phyloP scores from a whole-genome alignment of 2,888 invertebrate genomes.

The Caenorhabditis uteleia region DNA sequence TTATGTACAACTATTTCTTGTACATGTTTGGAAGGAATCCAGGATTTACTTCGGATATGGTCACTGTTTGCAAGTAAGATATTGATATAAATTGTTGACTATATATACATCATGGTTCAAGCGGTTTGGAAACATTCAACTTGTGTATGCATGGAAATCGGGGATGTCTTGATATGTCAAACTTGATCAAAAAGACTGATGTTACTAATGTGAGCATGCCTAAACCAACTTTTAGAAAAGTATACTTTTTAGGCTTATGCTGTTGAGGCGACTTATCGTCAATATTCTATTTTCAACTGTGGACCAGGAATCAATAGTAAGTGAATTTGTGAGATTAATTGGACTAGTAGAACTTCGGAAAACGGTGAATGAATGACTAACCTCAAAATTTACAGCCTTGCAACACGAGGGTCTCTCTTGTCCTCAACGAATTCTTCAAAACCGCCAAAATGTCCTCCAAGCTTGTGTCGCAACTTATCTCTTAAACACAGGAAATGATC shows the following conservation, averaged over 20 bases:
- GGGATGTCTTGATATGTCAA: constrained; percentile 35
- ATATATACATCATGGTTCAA: constrained; percentile 11
- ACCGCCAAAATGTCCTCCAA: constrained; percentile 23
- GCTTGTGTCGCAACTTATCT: constrained; percentile 39
- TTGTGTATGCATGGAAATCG: constrained; percentile 37
- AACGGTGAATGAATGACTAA: background rate
- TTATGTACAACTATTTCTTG: constrained; percentile 49
- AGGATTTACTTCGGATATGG: constrained; percentile 34
- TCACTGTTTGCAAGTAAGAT: constrained; percentile 50
- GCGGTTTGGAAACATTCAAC: constrained; percentile 44
- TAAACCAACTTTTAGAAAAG: background rate
- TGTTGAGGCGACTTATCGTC: constrained; percentile 33
- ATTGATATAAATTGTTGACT: background rate
- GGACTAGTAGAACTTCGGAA: too few species aligned
- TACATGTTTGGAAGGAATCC: constrained; percentile 41
- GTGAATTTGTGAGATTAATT: constrained; percentile 2
- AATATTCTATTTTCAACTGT: constrained; percentile 48
- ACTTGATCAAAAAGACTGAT: constrained; percentile 38
- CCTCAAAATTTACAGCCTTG: constrained; percentile 32
- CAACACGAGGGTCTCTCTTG: constrained; percentile 40
- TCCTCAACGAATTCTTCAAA: constrained; percentile 38
- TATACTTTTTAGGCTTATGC: constrained; percentile 34
- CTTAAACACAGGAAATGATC: constrained; percentile 33
- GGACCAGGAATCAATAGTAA: constrained; percentile 50
- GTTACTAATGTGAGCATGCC: constrained; percentile 43